A percentile compares a stretch with the other conserved stretches of the same genome.
Evolutionary conservation across 2,113 vertebrate species (phyloP).

Genomic region (Notarius quadriscutis): DNA sequence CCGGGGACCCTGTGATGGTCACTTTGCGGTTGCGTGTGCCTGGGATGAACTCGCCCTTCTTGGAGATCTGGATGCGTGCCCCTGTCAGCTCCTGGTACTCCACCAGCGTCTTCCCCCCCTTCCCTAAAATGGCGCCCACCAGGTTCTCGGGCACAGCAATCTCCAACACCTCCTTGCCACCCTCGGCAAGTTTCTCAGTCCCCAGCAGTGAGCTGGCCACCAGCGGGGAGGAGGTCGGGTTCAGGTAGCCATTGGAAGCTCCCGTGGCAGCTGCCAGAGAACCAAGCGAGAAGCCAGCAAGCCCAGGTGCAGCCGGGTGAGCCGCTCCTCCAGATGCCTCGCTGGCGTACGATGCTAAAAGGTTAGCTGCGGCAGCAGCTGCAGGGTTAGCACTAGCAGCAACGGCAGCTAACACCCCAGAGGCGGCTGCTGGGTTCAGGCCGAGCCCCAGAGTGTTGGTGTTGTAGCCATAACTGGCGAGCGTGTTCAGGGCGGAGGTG

Average conservation of each 20-base stretch:
- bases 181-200: conserved; percentile 86
- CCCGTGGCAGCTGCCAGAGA: conserved; percentile 82
- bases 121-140: conserved; percentile 91
- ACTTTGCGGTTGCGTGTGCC: conserved; percentile 95
- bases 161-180: conserved; percentile 90
- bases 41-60: conserved; percentile 94
- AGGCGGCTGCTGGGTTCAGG: conserved; percentile 85
- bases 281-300: conserved; percentile 83
- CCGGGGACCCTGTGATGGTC: conserved; percentile 90
- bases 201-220: conserved; percentile 84
- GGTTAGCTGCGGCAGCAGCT: conserved; percentile 85
- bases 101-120: conserved; percentile 92
- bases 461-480: conserved; percentile 93
- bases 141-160: conserved; percentile 93
- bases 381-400: conserved; percentile 88
- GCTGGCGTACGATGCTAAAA: conserved; percentile 86
- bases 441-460: conserved; percentile 89
- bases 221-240: conserved; percentile 78
- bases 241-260: conserved; percentile 86
- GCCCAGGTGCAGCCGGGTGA: conserved; percentile 71
- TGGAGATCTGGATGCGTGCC: conserved; percentile 93
- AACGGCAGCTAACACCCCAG: conserved; percentile 84
- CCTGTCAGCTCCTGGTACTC: conserved; percentile 96
- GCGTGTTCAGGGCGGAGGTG: conserved; percentile 90
- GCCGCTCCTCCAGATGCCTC: conserved; percentile 78